phyloP scores from a whole-genome alignment of 2,888 invertebrate species.

The Kuschelorhynchus macadamiae region DNA sequence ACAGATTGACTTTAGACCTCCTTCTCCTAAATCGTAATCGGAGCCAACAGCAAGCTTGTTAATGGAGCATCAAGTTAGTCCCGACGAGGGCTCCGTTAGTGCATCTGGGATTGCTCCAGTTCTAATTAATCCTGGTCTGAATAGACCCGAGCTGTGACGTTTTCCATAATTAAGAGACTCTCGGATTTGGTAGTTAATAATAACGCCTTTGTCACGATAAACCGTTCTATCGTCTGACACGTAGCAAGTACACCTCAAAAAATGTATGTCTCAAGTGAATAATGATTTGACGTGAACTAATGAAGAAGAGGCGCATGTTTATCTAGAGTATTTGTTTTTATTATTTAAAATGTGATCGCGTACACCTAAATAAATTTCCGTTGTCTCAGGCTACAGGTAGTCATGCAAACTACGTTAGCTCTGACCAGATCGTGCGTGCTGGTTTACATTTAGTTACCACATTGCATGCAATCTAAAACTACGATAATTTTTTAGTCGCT shows the following conservation, averaged over 20 bases:
- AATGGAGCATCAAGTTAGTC: conserved; percentile 28
- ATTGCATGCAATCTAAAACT: too few relatives aligned
- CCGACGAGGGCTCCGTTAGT: conserved; percentile 19
- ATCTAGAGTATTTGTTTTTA: too few relatives aligned
- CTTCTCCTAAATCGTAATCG: conserved; percentile 3
- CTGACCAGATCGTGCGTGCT: too few relatives aligned
- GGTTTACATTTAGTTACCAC: too few relatives aligned
- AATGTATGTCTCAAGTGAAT: too few relatives aligned
- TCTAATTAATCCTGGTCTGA: conserved; percentile 27
- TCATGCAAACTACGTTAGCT: too few relatives aligned
- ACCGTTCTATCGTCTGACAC: conserved; percentile 5
- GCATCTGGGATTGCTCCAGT: conserved; percentile 23
- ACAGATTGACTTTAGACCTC: conserved; percentile 17
- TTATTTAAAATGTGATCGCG: too few relatives aligned
- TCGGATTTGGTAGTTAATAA: conserved; percentile 25
- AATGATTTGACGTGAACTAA: too few relatives aligned
- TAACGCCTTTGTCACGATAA: conserved; percentile 24
- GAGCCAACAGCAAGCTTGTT: conserved; percentile 23
- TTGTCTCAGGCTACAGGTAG: too few relatives aligned
- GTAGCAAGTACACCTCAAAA: background rate
- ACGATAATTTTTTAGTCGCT: too few relatives aligned
- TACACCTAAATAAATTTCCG: too few relatives aligned
- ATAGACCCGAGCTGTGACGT: conserved; percentile 28
- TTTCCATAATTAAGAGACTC: conserved; percentile 27
- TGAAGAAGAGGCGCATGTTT: too few relatives aligned